Evolutionary conservation across 1,140 invertebrate genomes (phyloP).

Genomic region (Penaeus chinensis): DNA sequence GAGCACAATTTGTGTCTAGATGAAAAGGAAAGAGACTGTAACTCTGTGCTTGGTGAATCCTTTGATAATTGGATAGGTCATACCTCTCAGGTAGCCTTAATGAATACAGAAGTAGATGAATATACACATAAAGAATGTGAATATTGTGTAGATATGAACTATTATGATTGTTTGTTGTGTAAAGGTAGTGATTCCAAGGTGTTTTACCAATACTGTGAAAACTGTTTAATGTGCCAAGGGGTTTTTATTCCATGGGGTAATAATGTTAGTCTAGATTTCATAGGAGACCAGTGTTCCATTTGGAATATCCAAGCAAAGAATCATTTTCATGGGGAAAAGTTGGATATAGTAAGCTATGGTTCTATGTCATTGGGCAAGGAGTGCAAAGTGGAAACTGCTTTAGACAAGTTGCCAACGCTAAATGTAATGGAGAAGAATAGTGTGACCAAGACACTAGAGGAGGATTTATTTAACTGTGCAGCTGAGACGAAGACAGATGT

Average conservation of each 20-base stretch:
- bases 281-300: conserved; percentile 17
- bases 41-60: too few species aligned
- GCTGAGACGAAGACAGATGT: too few species aligned
- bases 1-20: too few species aligned
- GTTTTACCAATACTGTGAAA: conserved; percentile 33
- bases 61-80: too few species aligned
- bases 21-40: too few species aligned
- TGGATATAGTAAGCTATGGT: conserved; percentile 26
- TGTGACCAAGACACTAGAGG: too few species aligned
- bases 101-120: not conserved
- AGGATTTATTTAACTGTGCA: too few species aligned
- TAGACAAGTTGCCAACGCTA: too few species aligned
- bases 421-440: too few species aligned
- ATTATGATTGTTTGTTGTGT: conserved; percentile 30
- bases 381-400: not conserved
- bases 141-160: not conserved
- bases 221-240: conserved; percentile 30
- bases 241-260: conserved; percentile 38
- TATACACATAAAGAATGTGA: not conserved
- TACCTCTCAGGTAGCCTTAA: too few species aligned
- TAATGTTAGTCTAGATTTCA: conserved; percentile 34
- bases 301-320: conserved; percentile 1
- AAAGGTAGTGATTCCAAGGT: conserved; percentile 15
- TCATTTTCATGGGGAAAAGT: conserved; percentile 5
- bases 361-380: not conserved